Evolutionary conservation across 2,113 vertebrate genomes (phyloP), one percentile per base, ranked within the genome.

Genomic region (Callaeas wilsoni): DNA sequence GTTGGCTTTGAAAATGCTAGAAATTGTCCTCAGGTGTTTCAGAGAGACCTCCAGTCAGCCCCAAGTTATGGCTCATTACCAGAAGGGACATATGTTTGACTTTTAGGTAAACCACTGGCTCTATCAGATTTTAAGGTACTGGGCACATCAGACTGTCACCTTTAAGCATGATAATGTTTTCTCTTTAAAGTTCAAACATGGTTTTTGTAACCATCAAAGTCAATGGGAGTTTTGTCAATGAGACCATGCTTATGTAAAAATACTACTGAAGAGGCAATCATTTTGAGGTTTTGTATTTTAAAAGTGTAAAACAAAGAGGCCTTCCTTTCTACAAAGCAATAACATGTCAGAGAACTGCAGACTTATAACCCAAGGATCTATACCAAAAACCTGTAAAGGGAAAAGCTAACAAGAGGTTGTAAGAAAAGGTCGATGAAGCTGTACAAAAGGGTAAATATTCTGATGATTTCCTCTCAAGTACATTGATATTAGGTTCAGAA

Each of bases 371-470:
- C 52, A 64, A 84, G 52, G 57, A 90, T 96, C 92, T 94, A 95
- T 93, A 94, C 83, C 80, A 76, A 84, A 96, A 96, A 94, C 85
- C 79, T 71, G 76, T 86, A 77, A 92, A 89, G 83, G 87, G 87
- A 90, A 92, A 97, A 94, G 82, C 83, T 93, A 96, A 88, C 71
- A 84, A 93, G 91, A 90, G 82, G 39, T 79, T 93, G 79, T 84
- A 82, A 94, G 88, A 81, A 92, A 95, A 95, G 92, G 92, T 95
- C 52, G 12, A 96, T 94, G 76, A 93, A 89, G 85, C 80, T 78
- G 69, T 71, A 87, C 90, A 84, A 95, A 90, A 94, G 93, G 85
- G 86, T 95, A 90, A 93, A 93, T 96, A 96, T 96, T 96, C 92
- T 87, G 88, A 93, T 95, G 73, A 75, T 84, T 95, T 87, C 52